Evolutionary conservation across 53 echinoderm and acorn worm species (phyloP), one percentile per base, ranked within the genome.

Genomic region (Crossaster papposus): DNA sequence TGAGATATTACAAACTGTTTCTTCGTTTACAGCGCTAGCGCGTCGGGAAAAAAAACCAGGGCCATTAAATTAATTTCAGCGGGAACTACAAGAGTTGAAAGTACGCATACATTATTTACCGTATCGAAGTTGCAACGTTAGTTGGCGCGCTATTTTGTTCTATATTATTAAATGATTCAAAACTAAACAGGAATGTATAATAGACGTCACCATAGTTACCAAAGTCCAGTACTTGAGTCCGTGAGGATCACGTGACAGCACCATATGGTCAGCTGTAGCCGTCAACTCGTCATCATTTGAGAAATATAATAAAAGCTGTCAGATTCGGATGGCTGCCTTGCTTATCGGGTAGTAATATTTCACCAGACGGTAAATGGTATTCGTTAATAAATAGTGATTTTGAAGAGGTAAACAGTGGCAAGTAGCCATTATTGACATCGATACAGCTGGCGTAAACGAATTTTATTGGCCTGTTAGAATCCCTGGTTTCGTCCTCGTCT

Each of bases 201-300:
- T 7, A 44, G 9, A 44, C 44, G 44, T 44, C 58, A 58, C 58
- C 58, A 58, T 17, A 18, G 58, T 11, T 58, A 58, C 58, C 22
- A 58, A 58, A 68, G 68, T 68, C 68, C 28, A 4, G 68, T 28
- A 68, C 28, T 68, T 68, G 58, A 58, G 17, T 17, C 12, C 58
- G 68, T 26, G 68, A 11, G 4, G 68, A 68, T 68, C 68, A 68
- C 68, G 68, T 68, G 68, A 68, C 68, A n/a, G 68, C 28, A 23
- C 68, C 68, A 68, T 68, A 68, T 68, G 68, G 68, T 28, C 68
- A 68, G 68, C 68, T 26, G 68, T 10, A 68, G 24, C 68, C 22
- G 11, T 28, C 68, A 68, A 68, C 68, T 68, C 68, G 68, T 18
- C 68, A 68, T 4, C 4, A 68, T 68, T 28, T 68, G 68, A 11